A percentile compares a stretch with the other conserved stretches of the same genome.
phyloP scores from a whole-genome alignment of 2,797 vertebrate genomes.

The Uromys caudimaculatus region DNA sequence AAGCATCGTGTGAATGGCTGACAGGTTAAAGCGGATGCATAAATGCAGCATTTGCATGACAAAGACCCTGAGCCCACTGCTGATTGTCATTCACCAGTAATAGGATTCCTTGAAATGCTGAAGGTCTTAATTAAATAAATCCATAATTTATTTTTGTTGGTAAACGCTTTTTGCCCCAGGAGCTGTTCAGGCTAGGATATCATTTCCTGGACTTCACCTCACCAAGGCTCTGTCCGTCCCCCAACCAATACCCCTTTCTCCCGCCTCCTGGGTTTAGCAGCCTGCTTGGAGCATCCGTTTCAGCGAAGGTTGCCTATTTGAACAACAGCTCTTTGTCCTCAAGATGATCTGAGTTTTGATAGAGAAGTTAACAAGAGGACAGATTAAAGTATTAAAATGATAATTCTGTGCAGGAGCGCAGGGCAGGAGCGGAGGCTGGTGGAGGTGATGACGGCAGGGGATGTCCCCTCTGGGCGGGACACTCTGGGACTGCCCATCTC shows the following conservation, averaged over 20 bases:
- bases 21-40: conserved; percentile 65
- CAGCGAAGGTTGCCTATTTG: neutral
- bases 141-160: conserved; percentile 67
- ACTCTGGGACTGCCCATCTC: neutral
- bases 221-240: neutral
- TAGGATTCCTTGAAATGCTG: conserved; percentile 68
- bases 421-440: neutral
- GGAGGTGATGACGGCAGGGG: neutral
- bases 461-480: neutral
- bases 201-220: neutral
- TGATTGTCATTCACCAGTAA: conserved; percentile 71
- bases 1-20: conserved; percentile 56
- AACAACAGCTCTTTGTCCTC: conserved; percentile 52
- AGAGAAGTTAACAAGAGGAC: conserved; percentile 10
- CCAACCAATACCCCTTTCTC: fast-evolving
- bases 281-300: neutral
- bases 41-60: conserved; percentile 79
- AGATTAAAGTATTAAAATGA: conserved; percentile 18
- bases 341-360: conserved; percentile 38
- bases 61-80: conserved; percentile 66
- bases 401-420: neutral
- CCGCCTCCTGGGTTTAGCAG: neutral
- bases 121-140: conserved; percentile 78
- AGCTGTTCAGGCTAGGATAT: neutral
- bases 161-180: conserved; percentile 43